A percentile compares a stretch with the other conserved stretches of the same genome.
These are phyloP conservation scores for Thamnophis elegans DNA, from an alignment of 2,797 vertebrate genomes.

Conservation along the genomic window DNA sequence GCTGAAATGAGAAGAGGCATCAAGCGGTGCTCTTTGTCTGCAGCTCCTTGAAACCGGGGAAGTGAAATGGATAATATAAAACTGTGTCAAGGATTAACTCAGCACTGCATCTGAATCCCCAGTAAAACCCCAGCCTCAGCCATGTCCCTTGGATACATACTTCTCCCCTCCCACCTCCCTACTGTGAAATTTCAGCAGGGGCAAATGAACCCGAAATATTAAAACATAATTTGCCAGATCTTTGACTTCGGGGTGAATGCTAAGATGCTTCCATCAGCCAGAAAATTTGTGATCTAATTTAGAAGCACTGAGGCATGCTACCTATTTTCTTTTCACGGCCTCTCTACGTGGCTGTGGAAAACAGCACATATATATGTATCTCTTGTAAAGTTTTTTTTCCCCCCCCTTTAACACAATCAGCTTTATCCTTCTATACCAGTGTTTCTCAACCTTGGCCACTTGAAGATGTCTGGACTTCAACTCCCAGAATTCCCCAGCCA, in stretches of 20 bases:
- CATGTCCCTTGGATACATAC: slow-evolving; percentile 32
- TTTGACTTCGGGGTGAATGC: slow-evolving; percentile 72
- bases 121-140: background rate
- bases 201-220: slow-evolving; percentile 63
- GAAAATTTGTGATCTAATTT: slow-evolving; percentile 84
- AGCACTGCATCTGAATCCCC: background rate
- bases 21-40: background rate
- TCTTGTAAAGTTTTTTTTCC: slow-evolving; percentile 23
- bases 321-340: slow-evolving; percentile 57
- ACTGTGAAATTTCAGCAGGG: slow-evolving; percentile 50
- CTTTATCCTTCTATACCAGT: slow-evolving; percentile 26
- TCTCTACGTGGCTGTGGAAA: slow-evolving; percentile 52
- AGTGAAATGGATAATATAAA: background rate
- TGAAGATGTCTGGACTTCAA: no score
- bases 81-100: background rate
- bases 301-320: slow-evolving; percentile 73
- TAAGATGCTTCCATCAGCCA: slow-evolving; percentile 75
- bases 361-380: slow-evolving; percentile 45
- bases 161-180: background rate
- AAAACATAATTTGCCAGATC: slow-evolving; percentile 75
- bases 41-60: background rate
- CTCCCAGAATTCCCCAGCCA: no score
- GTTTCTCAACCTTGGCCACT: no score
- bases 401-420: slow-evolving; percentile 45
- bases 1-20: background rate